These are phyloP conservation scores for Phytoseiulus persimilis DNA, from an alignment of 2,888 invertebrate species.

Conservation along the genomic window DNA sequence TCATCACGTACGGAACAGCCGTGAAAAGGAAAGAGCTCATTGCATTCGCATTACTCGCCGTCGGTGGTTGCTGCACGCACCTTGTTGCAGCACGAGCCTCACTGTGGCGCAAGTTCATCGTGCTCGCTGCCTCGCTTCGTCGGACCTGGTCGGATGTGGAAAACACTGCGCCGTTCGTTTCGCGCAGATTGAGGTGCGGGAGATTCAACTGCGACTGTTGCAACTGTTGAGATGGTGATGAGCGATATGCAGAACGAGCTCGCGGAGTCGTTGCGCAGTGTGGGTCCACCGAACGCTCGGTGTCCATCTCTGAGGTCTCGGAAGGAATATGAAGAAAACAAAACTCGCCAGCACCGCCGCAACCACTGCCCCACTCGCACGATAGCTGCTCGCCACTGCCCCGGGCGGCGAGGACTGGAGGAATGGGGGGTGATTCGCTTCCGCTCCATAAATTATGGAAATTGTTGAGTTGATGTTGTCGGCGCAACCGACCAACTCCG, in stretches of 20 bases:
- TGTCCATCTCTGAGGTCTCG: neutral
- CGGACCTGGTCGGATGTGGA: neutral
- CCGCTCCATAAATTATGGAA: constrained; percentile 5
- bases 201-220: neutral
- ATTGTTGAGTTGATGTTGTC: constrained; percentile 5
- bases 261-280: neutral
- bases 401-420: neutral
- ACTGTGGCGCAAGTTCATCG: neutral
- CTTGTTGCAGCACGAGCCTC: no score
- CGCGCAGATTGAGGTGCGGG: neutral
- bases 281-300: neutral
- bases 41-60: no score
- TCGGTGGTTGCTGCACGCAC: no score
- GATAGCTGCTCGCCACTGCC: neutral
- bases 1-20: no score
- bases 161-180: neutral
- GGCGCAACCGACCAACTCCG: neutral
- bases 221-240: no score
- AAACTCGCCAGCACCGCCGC: neutral
- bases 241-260: neutral
- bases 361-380: neutral
- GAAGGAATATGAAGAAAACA: neutral
- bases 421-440: neutral
- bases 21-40: no score
- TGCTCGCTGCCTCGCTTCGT: neutral